Evolutionary conservation across 1,140 invertebrate species (phyloP).

Genomic region (Bicyclus anynana): DNA sequence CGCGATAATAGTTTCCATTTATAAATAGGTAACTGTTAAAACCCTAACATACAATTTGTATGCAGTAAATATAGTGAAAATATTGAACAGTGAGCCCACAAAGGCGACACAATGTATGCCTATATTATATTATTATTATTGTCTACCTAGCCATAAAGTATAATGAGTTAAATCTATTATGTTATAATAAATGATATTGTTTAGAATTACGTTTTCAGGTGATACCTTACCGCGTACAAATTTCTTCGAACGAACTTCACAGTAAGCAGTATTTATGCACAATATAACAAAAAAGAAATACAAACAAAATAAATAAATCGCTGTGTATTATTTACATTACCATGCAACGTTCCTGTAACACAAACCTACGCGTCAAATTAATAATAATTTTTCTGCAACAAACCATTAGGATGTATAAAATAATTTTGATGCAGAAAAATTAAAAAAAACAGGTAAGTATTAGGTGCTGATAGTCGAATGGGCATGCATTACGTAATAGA

Average conservation of each 20-base stretch:
- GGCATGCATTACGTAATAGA: constrained; percentile 41
- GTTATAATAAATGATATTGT: background rate
- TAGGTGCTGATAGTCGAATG: constrained; percentile 12
- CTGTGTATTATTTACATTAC: constrained; percentile 40
- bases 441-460: constrained; percentile 23
- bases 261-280: constrained; percentile 35
- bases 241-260: constrained; percentile 2
- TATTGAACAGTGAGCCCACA: constrained; percentile 63
- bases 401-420: constrained; percentile 17
- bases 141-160: background rate
- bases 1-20: too few relatives aligned
- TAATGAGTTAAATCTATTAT: background rate
- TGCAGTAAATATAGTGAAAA: too few relatives aligned
- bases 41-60: too few relatives aligned
- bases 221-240: constrained; percentile 22
- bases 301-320: constrained; percentile 1
- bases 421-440: constrained; percentile 39
- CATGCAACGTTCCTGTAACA: constrained; percentile 50
- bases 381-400: constrained; percentile 35
- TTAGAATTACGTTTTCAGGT: constrained; percentile 7
- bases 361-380: constrained; percentile 25
- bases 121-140: background rate
- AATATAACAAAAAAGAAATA: constrained; percentile 29
- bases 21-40: too few relatives aligned
- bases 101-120: constrained; percentile 27